Percentiles rank a stretch among this genome's conserved stretches.
These are phyloP conservation scores for Polymixis lichenea DNA, from an alignment of 2,888 invertebrate genomes.

Conservation along the genomic window DNA sequence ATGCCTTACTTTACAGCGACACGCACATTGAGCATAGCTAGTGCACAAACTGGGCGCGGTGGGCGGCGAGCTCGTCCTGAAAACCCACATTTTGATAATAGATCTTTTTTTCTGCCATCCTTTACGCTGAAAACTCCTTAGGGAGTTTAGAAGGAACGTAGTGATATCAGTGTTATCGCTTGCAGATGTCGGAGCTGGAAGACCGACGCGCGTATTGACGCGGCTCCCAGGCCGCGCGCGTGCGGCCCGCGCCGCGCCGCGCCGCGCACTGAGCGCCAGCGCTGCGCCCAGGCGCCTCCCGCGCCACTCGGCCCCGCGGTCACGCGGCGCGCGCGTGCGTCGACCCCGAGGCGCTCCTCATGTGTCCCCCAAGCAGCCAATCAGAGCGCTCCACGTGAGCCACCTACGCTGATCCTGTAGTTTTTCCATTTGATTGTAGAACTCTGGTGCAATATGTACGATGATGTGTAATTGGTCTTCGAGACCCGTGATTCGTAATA, in stretches of 20 bases:
- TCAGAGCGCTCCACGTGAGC: constrained; percentile 9
- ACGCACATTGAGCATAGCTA: neutral
- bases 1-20: neutral
- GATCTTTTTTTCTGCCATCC: neutral
- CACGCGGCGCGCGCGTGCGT: constrained; percentile 34
- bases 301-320: neutral
- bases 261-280: constrained; percentile 8
- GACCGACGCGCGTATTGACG: constrained; percentile 89
- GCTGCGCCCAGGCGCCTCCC: constrained; percentile 3
- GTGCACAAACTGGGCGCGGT: too few species aligned
- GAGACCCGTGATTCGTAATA: constrained; percentile 55
- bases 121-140: neutral
- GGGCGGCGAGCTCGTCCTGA: too few species aligned
- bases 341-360: constrained; percentile 39
- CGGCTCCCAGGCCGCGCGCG: constrained; percentile 45
- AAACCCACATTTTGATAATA: neutral
- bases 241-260: constrained; percentile 18
- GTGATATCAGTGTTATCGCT: constrained; percentile 10
- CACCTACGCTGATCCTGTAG: constrained; percentile 46
- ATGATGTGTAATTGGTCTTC: constrained; percentile 44
- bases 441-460: constrained; percentile 53
- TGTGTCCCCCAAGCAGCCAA: constrained; percentile 7
- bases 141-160: neutral
- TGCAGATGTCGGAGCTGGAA: constrained; percentile 85
- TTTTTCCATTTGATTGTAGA: constrained; percentile 56